Evolutionary conservation across 2,113 vertebrate species (phyloP).

Genomic region (Sporophila hypoxantha): DNA sequence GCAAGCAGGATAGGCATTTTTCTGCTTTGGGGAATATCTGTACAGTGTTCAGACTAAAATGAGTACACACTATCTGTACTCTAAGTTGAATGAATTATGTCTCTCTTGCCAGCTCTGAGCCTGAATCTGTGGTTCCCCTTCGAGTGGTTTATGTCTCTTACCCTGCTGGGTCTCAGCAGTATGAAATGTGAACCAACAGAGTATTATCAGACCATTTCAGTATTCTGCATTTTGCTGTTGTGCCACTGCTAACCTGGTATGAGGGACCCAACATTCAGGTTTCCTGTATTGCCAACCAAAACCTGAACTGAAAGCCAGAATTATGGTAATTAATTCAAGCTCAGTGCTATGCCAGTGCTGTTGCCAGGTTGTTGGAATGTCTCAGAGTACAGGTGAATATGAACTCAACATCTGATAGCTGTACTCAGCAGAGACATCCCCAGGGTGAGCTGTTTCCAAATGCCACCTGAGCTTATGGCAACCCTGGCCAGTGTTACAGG

Average conservation of each 20-base stretch:
- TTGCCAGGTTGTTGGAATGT: background rate
- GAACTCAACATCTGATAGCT: background rate
- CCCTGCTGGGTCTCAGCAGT: background rate
- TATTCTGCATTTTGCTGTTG: background rate
- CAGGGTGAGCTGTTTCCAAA: background rate
- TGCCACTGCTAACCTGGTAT: background rate
- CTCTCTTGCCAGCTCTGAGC: background rate
- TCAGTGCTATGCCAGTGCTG: background rate
- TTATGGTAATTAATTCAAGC: background rate
- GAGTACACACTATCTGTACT: fast-evolving
- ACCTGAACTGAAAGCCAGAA: background rate
- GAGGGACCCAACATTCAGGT: background rate
- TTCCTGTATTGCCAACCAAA: background rate
- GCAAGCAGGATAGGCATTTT: background rate
- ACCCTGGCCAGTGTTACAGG: background rate
- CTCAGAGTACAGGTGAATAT: background rate
- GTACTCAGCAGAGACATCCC: background rate
- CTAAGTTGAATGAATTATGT: background rate
- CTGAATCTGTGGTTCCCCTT: background rate
- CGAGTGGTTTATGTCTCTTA: background rate
- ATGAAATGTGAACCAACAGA: background rate
- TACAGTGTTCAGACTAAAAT: background rate
- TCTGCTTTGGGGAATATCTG: background rate
- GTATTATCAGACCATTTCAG: background rate
- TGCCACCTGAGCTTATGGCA: background rate